A percentile compares a stretch with the other conserved stretches of the same genome.
phyloP scores from a whole-genome alignment of 2,888 invertebrate genomes.

The Lymantria dispar region DNA sequence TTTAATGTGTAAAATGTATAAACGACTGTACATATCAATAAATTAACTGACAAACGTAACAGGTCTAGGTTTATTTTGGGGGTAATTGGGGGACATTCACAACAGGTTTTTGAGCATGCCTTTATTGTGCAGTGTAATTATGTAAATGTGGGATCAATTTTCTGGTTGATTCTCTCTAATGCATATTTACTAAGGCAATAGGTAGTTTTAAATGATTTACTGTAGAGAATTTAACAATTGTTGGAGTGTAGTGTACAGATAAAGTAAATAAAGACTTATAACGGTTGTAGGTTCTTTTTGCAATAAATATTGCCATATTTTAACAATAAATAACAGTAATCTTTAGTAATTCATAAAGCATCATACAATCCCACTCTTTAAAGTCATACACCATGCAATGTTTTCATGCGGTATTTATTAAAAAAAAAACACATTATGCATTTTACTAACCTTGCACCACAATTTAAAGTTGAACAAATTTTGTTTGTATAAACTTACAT shows the following conservation, averaged over 20 bases:
- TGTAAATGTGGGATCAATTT: conserved; percentile 33
- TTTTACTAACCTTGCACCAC: conserved; percentile 64
- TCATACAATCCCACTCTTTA: conserved; percentile 63
- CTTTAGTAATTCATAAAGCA: conserved; percentile 29
- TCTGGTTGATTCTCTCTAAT: conserved; percentile 8
- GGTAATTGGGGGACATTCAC: conserved; percentile 40
- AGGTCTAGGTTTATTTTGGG: conserved; percentile 45
- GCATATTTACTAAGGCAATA: conserved; percentile 24
- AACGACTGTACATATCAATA: conserved; percentile 73
- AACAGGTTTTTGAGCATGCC: conserved; percentile 71
- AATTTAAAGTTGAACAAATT: conserved; percentile 44
- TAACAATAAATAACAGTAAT: conserved; percentile 18
- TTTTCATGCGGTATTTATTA: conserved; percentile 51
- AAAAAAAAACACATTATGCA: conserved; percentile 52
- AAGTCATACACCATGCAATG: conserved; percentile 67
- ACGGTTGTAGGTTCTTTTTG: conserved; percentile 22
- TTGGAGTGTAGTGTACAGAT: conserved; percentile 14
- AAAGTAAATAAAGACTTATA: conserved; percentile 30
- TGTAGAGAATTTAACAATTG: neutral
- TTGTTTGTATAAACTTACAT: conserved; percentile 48
- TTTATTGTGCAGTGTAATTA: conserved; percentile 63
- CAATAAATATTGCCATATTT: conserved; percentile 8
- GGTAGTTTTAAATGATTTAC: conserved; percentile 15
- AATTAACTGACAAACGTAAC: conserved; percentile 60
- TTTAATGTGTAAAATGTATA: conserved; percentile 75